These are phyloP conservation scores for Therioaphis trifolii DNA, from an alignment of 2,888 invertebrate species.

Conservation along the genomic window DNA sequence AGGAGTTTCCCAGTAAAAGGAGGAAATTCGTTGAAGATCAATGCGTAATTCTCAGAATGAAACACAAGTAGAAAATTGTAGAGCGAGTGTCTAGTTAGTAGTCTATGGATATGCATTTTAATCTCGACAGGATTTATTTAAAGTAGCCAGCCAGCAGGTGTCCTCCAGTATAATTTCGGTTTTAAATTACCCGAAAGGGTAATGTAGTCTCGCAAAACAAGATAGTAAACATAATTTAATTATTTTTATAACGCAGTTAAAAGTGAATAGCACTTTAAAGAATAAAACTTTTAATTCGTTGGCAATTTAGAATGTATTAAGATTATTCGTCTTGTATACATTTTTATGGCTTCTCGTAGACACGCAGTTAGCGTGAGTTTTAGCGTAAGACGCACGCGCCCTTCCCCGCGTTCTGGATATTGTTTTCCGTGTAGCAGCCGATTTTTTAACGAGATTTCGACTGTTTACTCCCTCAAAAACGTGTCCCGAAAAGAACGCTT, in stretches of 20 bases:
- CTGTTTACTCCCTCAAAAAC: too few species aligned
- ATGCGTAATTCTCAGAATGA: background rate
- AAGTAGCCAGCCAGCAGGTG: conserved; percentile 13
- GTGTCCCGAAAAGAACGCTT: too few species aligned
- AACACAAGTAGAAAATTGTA: background rate
- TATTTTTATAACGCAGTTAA: conserved; percentile 25
- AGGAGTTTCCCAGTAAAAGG: background rate
- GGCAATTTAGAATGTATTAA: background rate
- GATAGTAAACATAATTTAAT: conserved; percentile 23
- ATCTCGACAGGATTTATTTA: background rate
- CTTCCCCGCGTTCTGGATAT: too few species aligned
- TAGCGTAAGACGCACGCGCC: background rate
- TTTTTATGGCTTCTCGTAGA: background rate
- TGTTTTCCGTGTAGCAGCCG: too few species aligned
- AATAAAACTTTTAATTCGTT: conserved; percentile 32
- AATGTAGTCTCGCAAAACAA: background rate
- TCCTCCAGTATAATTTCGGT: conserved; percentile 25
- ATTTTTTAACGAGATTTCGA: too few species aligned
- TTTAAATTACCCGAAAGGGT: conserved; percentile 1
- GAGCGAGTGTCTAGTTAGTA: background rate
- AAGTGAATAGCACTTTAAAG: background rate
- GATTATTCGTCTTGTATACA: background rate
- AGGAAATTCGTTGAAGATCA: background rate
- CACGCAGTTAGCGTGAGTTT: background rate
- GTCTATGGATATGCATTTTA: background rate